A percentile compares a stretch with the other conserved stretches of the same genome.
Evolutionary conservation across 2,888 invertebrate genomes (phyloP).

Genomic region (Spilarctia lutea): DNA sequence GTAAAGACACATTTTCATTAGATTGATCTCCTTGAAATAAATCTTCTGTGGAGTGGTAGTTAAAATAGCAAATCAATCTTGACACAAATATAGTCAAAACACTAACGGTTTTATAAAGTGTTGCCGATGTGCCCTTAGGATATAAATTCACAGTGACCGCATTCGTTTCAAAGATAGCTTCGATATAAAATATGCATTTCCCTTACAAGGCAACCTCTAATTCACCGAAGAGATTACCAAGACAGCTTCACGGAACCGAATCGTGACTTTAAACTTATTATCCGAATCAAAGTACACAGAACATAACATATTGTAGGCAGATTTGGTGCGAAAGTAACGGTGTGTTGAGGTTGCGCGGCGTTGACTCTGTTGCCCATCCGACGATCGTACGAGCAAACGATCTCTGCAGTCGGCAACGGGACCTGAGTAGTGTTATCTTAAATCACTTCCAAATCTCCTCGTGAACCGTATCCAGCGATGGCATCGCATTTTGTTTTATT

Average conservation of each 20-base stretch:
- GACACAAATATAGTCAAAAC: background rate
- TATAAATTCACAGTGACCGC: slow-evolving; percentile 64
- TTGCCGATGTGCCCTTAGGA: slow-evolving; percentile 1
- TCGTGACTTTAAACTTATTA: slow-evolving; percentile 84
- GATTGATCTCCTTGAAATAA: background rate
- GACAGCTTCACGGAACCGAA: slow-evolving; percentile 75
- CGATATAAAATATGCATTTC: slow-evolving; percentile 70
- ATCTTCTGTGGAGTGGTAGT: background rate
- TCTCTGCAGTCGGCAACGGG: slow-evolving; percentile 74
- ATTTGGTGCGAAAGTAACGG: slow-evolving; percentile 83
- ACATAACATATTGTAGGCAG: slow-evolving; percentile 80
- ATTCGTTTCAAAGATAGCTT: slow-evolving; percentile 60
- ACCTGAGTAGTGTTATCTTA: slow-evolving; percentile 74
- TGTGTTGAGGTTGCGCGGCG: slow-evolving; percentile 58
- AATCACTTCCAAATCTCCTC: slow-evolving; percentile 71
- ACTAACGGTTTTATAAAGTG: slow-evolving; percentile 1
- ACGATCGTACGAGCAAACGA: slow-evolving; percentile 72
- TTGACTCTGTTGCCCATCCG: slow-evolving; percentile 54
- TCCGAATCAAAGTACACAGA: slow-evolving; percentile 77
- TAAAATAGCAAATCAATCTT: slow-evolving; percentile 22
- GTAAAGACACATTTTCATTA: background rate
- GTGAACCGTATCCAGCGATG: slow-evolving; percentile 38
- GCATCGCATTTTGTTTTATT: slow-evolving; percentile 36
- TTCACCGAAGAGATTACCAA: slow-evolving; percentile 76
- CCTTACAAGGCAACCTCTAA: slow-evolving; percentile 80